phyloP scores from a whole-genome alignment of 2,888 invertebrate species.

The Julus scanicus region DNA sequence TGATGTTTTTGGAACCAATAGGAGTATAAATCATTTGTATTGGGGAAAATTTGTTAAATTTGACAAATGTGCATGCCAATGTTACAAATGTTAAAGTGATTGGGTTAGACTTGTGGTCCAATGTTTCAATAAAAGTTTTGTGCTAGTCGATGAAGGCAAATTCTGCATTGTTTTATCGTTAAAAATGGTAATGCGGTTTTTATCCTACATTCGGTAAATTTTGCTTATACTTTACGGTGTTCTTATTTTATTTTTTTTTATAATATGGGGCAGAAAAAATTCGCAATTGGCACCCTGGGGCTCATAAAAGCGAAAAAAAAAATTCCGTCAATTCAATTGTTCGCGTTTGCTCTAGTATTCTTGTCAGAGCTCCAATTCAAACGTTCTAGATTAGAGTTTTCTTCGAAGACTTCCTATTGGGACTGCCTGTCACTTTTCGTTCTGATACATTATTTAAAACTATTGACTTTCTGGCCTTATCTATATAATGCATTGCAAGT shows the following conservation, averaged over 20 bases:
- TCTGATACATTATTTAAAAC: constrained; percentile 17
- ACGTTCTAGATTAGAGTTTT: neutral
- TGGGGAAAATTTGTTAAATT: too few species aligned
- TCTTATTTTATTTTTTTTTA: neutral
- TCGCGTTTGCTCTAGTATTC: constrained; percentile 9
- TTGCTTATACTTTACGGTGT: neutral
- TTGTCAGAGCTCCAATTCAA: constrained; percentile 5
- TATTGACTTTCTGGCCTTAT: neutral
- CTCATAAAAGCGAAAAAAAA: neutral
- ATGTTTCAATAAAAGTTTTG: too few species aligned
- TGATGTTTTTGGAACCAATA: neutral
- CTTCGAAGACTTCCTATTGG: neutral
- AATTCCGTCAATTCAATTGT: constrained; percentile 1
- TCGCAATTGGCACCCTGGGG: neutral
- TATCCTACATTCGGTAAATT: neutral
- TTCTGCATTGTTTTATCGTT: neutral
- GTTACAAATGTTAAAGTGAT: too few species aligned
- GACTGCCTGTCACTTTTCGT: neutral
- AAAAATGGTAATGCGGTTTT: neutral
- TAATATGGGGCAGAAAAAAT: neutral
- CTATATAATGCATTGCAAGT: neutral
- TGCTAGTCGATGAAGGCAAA: neutral
- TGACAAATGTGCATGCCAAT: too few species aligned
- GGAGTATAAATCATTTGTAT: too few species aligned
- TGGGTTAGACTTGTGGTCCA: too few species aligned